phyloP scores from a whole-genome alignment of 1,140 invertebrate species.

The Drosophila nebulosa region DNA sequence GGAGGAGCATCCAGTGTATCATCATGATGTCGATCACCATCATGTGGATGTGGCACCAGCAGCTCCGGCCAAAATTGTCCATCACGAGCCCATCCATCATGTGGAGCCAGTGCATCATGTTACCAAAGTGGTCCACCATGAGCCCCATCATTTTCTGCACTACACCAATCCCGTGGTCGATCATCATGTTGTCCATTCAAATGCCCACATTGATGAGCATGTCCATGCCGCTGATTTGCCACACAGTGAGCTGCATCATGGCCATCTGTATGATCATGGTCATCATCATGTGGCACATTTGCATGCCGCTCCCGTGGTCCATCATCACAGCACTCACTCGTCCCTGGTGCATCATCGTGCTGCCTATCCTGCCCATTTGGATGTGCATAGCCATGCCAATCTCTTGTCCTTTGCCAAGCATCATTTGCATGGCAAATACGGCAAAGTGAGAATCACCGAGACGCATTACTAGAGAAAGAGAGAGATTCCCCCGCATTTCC shows the following conservation, averaged over 20 bases:
- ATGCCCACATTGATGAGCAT: slow-evolving; percentile 56
- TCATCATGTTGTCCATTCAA: slow-evolving; percentile 58
- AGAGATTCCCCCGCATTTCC: slow-evolving; percentile 35
- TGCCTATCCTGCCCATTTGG: slow-evolving; percentile 53
- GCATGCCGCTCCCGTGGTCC: slow-evolving; percentile 52
- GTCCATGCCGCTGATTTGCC: slow-evolving; percentile 42
- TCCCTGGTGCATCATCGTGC: slow-evolving; percentile 23
- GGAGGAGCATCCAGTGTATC: slow-evolving; percentile 59
- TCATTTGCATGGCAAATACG: slow-evolving; percentile 71
- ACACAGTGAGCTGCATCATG: slow-evolving; percentile 38
- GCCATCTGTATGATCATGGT: slow-evolving; percentile 14
- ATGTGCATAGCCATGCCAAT: slow-evolving; percentile 62
- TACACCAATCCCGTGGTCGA: slow-evolving; percentile 65
- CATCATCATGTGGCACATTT: slow-evolving; percentile 38
- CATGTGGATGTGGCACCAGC: slow-evolving; percentile 42
- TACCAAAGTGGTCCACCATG: slow-evolving; percentile 67
- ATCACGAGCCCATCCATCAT: slow-evolving; percentile 64
- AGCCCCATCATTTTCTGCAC: slow-evolving; percentile 69
- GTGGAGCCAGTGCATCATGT: slow-evolving; percentile 69
- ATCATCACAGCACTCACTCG: slow-evolving; percentile 18
- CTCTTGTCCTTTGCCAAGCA: slow-evolving; percentile 74
- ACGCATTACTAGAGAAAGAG: slow-evolving; percentile 61
- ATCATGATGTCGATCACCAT: slow-evolving; percentile 49
- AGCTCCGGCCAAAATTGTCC: slow-evolving; percentile 53
- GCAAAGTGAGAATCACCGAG: slow-evolving; percentile 75